Evolutionary conservation across 2,797 vertebrate genomes (phyloP), one percentile per base, ranked within the genome.

Genomic region (Chloroceryle inda): DNA sequence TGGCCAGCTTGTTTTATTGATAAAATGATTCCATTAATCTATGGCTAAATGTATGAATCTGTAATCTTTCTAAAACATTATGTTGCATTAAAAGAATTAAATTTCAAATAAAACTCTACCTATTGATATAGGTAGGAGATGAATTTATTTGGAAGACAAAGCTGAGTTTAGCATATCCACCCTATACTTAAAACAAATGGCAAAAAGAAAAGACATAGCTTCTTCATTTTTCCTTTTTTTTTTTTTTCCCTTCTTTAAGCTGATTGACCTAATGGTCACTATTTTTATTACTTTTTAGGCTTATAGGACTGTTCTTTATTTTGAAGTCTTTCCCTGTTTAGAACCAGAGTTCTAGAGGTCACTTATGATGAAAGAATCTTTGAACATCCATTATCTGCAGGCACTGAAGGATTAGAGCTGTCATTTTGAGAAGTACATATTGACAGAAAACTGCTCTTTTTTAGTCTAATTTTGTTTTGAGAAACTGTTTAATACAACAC

Each of bases 391-490:
- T 91, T 97, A 89, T 97, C 49, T 76, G 13, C 33, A 95, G 89
- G 76, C 69, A 87, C 52, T 79, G n/a, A 77, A 93, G 96, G 64
- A 97, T 96, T 94, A 96, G 88, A 97, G 88, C 62, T 98, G 96
- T 91, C 96, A 95, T 90, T 93, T 94, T 29, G 67, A 92, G 83
- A 96, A 84, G 59, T 68, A 53, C 10, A 67, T 92, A 78, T 90
- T 96, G 96, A 95, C 85, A 96, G 88, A 92, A 97, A 96, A 93
- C 50, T 85, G 37, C 26, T 94, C 64, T 58, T 91, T 97, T 94
- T 81, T 45, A 94, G 71, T 86, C 63, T 97, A 94, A 95, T 96
- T 97, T 97, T 96, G 45, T 93, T 97, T 95, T 91, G 81, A 97
- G 94, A 96, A 96, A 90, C 79, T 88, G 89, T 93, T 95, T 97